These are phyloP conservation scores for Coecobrya sp. DNA, from an alignment of 2,888 invertebrate species.

Conservation along the genomic window DNA sequence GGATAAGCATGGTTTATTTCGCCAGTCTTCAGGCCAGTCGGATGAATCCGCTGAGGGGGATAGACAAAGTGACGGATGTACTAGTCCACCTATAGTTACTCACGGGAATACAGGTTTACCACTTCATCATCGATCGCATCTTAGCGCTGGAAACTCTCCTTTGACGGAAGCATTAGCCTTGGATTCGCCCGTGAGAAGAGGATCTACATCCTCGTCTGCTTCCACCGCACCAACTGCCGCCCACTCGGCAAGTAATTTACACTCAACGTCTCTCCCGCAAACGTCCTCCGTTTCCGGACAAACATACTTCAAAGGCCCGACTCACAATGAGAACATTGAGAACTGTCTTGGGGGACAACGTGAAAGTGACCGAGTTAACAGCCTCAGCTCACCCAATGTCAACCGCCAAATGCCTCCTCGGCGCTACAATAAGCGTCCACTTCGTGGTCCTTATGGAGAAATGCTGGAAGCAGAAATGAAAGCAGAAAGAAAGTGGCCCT, in stretches of 20 bases:
- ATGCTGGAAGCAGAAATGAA: slow-evolving; percentile 94
- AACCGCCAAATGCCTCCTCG: slow-evolving; percentile 84
- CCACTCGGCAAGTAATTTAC: slow-evolving; percentile 70
- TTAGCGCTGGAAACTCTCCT: slow-evolving; percentile 71
- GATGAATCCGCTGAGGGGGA: slow-evolving; percentile 84
- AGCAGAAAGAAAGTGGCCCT: slow-evolving; percentile 72
- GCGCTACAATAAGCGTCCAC: slow-evolving; percentile 92
- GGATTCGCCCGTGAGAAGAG: slow-evolving; percentile 63
- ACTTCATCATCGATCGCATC: slow-evolving; percentile 57
- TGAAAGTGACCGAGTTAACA: slow-evolving; percentile 82
- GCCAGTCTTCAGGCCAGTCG: slow-evolving; percentile 86
- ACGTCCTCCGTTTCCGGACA: slow-evolving; percentile 55
- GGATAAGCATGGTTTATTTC: slow-evolving; percentile 80
- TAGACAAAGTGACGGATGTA: slow-evolving; percentile 75
- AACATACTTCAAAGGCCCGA: slow-evolving; percentile 52
- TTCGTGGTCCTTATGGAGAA: slow-evolving; percentile 93
- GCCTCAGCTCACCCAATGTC: slow-evolving; percentile 76
- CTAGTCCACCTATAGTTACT: slow-evolving; percentile 72
- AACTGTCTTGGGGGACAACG: slow-evolving; percentile 42
- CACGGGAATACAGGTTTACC: slow-evolving; percentile 25
- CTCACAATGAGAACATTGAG: slow-evolving; percentile 44
- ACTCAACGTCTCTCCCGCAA: slow-evolving; percentile 75
- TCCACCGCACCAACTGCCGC: slow-evolving; percentile 59
- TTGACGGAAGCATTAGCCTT: slow-evolving; percentile 80
- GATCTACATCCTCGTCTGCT: slow-evolving; percentile 59